Evolutionary conservation across 2,888 invertebrate species (phyloP).

Genomic region (Achlya flavicornis): DNA sequence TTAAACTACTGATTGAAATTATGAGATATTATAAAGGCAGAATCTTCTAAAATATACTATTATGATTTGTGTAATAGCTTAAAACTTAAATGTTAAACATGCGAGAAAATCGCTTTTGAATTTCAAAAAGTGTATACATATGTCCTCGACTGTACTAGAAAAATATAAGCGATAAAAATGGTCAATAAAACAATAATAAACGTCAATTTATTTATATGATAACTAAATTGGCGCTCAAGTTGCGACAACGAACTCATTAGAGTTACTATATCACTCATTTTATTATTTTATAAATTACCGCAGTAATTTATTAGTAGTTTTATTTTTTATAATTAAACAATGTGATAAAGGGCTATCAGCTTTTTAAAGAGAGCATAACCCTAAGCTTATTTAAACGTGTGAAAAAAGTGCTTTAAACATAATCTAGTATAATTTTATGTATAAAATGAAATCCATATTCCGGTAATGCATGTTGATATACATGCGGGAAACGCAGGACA

Average conservation of each 20-base stretch:
- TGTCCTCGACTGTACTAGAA: too few relatives aligned
- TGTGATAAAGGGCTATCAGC: neutral
- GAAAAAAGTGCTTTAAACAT: neutral
- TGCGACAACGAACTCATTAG: conserved; percentile 9
- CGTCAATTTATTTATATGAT: conserved; percentile 34
- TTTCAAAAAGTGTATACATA: too few relatives aligned
- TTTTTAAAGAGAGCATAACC: neutral
- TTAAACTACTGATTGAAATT: too few relatives aligned
- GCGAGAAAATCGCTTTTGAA: too few relatives aligned
- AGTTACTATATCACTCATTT: neutral
- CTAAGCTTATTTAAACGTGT: neutral
- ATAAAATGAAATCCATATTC: neutral
- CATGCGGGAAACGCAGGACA: too few relatives aligned
- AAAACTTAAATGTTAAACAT: too few relatives aligned
- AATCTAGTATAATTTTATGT: neutral
- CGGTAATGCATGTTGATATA: too few relatives aligned
- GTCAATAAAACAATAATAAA: conserved; percentile 30
- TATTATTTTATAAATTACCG: neutral
- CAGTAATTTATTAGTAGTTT: neutral
- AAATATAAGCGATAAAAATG: conserved; percentile 16
- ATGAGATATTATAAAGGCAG: too few relatives aligned
- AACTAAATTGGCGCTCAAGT: neutral
- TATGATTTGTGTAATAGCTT: too few relatives aligned
- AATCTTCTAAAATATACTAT: too few relatives aligned
- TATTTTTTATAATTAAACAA: conserved; percentile 9